Conservation (phyloP, 2,888 invertebrate genomes). For the Pelosia muscerda region DNA sequence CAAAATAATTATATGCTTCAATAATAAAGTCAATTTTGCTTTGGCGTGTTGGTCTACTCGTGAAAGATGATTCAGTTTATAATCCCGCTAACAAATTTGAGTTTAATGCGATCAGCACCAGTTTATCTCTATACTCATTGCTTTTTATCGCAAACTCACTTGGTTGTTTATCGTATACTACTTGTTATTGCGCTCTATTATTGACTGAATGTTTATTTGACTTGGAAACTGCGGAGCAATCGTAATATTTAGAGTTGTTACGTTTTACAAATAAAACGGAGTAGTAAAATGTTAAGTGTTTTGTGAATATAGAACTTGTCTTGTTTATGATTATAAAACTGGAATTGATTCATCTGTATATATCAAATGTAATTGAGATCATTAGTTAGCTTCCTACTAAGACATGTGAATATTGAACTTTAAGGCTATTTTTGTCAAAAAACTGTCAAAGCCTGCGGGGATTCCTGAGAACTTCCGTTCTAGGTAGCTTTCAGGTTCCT, state of each 20-base stretch:
- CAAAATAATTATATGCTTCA: slow-evolving; percentile 40
- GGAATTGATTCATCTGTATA: not conserved
- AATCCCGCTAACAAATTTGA: slow-evolving; percentile 63
- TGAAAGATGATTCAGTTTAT: slow-evolving; percentile 68
- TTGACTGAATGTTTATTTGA: slow-evolving; percentile 65
- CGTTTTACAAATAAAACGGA: slow-evolving; percentile 13
- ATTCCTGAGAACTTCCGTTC: too few species aligned
- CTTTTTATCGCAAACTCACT: slow-evolving; percentile 73
- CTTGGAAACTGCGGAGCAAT: slow-evolving; percentile 46
- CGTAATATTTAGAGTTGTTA: slow-evolving; percentile 29
- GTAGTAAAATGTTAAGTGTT: slow-evolving; percentile 22
- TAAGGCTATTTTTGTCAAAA: not conserved
- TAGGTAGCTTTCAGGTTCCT: too few species aligned
- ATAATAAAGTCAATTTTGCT: slow-evolving; percentile 66
- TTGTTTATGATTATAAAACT: not conserved
- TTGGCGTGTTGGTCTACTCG: slow-evolving; percentile 54
- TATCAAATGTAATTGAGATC: not conserved
- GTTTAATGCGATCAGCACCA: slow-evolving; percentile 62
- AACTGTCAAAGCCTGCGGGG: not conserved
- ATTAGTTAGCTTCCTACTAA: not conserved
- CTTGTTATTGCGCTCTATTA: slow-evolving; percentile 69
- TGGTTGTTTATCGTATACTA: slow-evolving; percentile 71
- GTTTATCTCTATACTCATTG: slow-evolving; percentile 73
- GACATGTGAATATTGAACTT: not conserved
- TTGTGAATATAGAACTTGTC: slow-evolving; percentile 8